Evolutionary conservation across 2,113 vertebrate genomes (phyloP), one percentile per base, ranked within the genome.

Genomic region (Sclerurus mexicanus): DNA sequence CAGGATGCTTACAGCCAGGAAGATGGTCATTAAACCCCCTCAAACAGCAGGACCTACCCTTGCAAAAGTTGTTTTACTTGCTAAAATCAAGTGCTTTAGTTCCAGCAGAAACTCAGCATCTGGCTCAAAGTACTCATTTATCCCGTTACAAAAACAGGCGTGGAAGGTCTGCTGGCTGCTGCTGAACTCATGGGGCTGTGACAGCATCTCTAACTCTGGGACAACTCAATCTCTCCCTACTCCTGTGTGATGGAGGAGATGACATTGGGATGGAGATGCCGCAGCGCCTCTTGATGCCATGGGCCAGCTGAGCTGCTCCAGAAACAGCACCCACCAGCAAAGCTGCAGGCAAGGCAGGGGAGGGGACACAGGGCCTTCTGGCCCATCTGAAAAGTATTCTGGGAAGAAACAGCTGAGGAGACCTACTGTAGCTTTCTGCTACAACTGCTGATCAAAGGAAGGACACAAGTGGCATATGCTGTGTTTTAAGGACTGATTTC

Each of bases 161-260:
- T 7, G 49, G 66, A 60, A 85, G 37, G 9, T 49, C 86, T 84
- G 63, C 76, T 87, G 89, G 35, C 80, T 78, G 84, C 84, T 85
- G 84, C 87, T 52, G 91, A n/a, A 9, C 81, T 63, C 44, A 8
- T 8, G 5, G 3, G 77, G 39, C 71, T 75, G 76, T 81, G 94
- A 44, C 73, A 90, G 11, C 73, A 33, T n/a, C 89, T 84, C 64
- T 23, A 31, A 10, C 44, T 40, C 2, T 0, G 5, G 91, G 58
- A 68, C 1, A 0, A 7, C 27, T 59, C 84, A 1, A 0, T 27
- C 35, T 17, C 40, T 69, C 46, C 44, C 31, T 24, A 0, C 42
- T 49, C n/a, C 25, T 35, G 46, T 0, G 0, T 4, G 88, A 18
- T 4, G 60, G 62, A 37, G 74, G 79, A 8, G 68, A 19, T 60